Evolutionary conservation across 2,797 vertebrate genomes (phyloP), one percentile per base, ranked within the genome.

Genomic region (Lagocephalus sceleratus): DNA sequence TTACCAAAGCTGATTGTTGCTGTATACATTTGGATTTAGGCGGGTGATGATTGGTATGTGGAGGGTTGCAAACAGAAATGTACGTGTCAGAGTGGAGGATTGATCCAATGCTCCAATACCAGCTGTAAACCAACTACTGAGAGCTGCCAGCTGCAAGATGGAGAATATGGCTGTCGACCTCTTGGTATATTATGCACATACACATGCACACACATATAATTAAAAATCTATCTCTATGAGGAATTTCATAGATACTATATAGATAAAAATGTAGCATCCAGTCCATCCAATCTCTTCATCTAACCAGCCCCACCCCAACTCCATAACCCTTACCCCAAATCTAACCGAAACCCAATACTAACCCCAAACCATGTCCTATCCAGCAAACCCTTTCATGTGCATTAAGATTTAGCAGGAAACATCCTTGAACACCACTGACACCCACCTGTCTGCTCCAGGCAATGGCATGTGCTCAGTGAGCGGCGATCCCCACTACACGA

Each of bases 401-500:
- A n/a, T n/a, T n/a, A n/a, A n/a, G 3, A 32, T 2, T 11, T 2
- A 2, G 7, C 7, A 32, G 10, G 11, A 35, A 11, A 2, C 17
- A 6, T 42, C n/a, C 2, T 42, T 41, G 17, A 17, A 35, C 4
- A 14, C 11, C 7, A 5, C 17, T 5, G 5, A 42, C 17, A 42
- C 23, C 26, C 1, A 0, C 9, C 1, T 62, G 15, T 70, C n/a
- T 54, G 25, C 0, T 53, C 53, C 44, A 91, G 88, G 63, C 56
- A 68, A 49, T 32, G 91, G 87, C 42, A 90, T 83, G 57, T 95
- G 94, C 75, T 93, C 89, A 0, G 93, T 92, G 2, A 93, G 89
- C n/a, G 94, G 94, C 0, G 94, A 96, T 68, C 94, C 94, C 54
- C 94, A 96, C 75, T 96, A 95, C 66, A 90, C 70, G 41, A 91